Conservation (phyloP, 2,113 vertebrate species). For the Syrrhaptes paradoxus region DNA sequence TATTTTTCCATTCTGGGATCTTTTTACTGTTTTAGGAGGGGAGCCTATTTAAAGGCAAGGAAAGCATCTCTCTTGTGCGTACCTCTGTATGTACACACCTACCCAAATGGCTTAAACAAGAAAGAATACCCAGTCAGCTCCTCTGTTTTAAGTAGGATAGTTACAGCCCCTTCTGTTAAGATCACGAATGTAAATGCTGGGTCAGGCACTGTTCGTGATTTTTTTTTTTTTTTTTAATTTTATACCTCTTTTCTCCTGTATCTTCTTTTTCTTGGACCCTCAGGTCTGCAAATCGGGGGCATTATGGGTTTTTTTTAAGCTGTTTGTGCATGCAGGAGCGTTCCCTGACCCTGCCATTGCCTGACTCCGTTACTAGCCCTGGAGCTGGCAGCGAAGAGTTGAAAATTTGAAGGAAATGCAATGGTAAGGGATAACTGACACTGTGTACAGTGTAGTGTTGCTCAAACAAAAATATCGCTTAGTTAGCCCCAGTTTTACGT, state of each 20-base stretch:
- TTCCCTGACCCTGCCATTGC: background rate
- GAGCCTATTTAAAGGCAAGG: background rate
- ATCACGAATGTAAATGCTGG: background rate
- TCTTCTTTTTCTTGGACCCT: background rate
- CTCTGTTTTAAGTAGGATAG: background rate
- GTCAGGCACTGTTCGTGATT: background rate
- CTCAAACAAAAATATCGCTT: background rate
- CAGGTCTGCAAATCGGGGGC: background rate
- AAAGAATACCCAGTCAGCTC: background rate
- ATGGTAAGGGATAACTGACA: background rate
- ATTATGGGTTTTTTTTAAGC: background rate
- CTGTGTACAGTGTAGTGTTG: background rate
- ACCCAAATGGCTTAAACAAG: constrained; percentile 3
- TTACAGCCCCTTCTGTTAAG: background rate
- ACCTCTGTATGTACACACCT: background rate
- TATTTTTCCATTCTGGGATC: background rate
- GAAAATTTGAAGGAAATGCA: background rate
- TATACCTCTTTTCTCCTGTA: background rate
- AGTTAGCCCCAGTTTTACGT: constrained; percentile 19
- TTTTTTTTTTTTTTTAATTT: background rate
- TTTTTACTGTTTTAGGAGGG: background rate
- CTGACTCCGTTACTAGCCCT: background rate
- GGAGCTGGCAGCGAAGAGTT: background rate
- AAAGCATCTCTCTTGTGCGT: background rate
- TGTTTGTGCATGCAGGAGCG: background rate